Conservation (phyloP, 2,113 vertebrate species). For the Oncorhynchus mykiss region DNA sequence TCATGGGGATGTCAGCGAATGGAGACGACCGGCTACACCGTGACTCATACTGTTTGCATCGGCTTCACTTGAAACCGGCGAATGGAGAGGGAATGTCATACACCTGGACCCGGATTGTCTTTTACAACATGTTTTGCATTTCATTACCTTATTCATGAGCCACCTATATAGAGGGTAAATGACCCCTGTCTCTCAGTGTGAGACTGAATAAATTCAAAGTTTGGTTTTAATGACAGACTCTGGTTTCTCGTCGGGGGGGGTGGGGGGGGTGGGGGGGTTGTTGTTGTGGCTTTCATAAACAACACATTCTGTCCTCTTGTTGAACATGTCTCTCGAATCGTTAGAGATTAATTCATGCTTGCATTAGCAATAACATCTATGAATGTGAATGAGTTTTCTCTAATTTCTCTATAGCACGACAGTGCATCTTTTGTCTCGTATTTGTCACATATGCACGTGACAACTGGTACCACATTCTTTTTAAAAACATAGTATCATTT, state of each 20-base stretch:
- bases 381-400: no score
- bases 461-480: no score
- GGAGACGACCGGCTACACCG: slow-evolving; percentile 22
- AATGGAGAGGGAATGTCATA: slow-evolving; percentile 25
- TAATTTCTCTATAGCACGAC: no score
- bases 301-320: no score
- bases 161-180: no score
- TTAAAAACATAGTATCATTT: no score
- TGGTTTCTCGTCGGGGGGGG: background rate
- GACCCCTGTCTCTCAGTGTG: background rate
- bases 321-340: background rate
- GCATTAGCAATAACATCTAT: no score
- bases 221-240: background rate
- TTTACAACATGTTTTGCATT: slow-evolving; percentile 33
- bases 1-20: slow-evolving; percentile 45
- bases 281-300: background rate
- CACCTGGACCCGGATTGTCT: slow-evolving; percentile 41
- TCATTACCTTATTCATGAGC: slow-evolving; percentile 1
- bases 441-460: no score
- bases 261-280: no score
- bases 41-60: slow-evolving; percentile 57
- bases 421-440: no score
- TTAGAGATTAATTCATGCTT: background rate
- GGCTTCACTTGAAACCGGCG: slow-evolving; percentile 49
- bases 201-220: background rate